Percentiles rank a stretch among this genome's conserved stretches.
These are phyloP conservation scores for Dioctria linearis DNA, from an alignment of 2,888 invertebrate species.

Conservation along the genomic window DNA sequence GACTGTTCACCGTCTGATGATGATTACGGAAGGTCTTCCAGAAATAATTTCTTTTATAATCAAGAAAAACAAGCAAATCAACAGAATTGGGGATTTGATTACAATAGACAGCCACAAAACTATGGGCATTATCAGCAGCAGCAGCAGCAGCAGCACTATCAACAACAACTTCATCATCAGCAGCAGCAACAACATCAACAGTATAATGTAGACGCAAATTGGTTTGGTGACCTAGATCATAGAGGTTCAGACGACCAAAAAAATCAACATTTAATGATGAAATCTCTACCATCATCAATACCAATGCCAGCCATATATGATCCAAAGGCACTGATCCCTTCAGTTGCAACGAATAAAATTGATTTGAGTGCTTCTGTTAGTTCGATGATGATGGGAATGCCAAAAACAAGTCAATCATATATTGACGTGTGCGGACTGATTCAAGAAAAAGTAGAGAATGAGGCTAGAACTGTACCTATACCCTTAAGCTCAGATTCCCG, in stretches of 20 bases:
- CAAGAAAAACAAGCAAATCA: background rate
- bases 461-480: background rate
- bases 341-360: slow-evolving; percentile 44
- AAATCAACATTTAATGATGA: background rate
- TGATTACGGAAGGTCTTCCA: too few relatives aligned
- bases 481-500: background rate
- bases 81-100: too few relatives aligned
- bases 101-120: background rate
- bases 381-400: slow-evolving; percentile 29
- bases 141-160: background rate
- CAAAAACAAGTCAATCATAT: slow-evolving; percentile 16
- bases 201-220: slow-evolving; percentile 45
- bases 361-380: slow-evolving; percentile 54
- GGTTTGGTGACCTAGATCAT: slow-evolving; percentile 24
- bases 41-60: slow-evolving; percentile 40
- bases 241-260: slow-evolving; percentile 54
- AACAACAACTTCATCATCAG: slow-evolving; percentile 58
- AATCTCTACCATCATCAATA: background rate
- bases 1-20: too few relatives aligned
- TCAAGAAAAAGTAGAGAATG: slow-evolving; percentile 5
- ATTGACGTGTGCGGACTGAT: slow-evolving; percentile 8
- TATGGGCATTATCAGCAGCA: background rate
- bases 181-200: slow-evolving; percentile 59
- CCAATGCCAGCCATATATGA: slow-evolving; percentile 55
- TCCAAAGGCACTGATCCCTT: slow-evolving; percentile 48